Conservation (phyloP, 2,797 vertebrate species). For the Crenichthys baileyi region DNA sequence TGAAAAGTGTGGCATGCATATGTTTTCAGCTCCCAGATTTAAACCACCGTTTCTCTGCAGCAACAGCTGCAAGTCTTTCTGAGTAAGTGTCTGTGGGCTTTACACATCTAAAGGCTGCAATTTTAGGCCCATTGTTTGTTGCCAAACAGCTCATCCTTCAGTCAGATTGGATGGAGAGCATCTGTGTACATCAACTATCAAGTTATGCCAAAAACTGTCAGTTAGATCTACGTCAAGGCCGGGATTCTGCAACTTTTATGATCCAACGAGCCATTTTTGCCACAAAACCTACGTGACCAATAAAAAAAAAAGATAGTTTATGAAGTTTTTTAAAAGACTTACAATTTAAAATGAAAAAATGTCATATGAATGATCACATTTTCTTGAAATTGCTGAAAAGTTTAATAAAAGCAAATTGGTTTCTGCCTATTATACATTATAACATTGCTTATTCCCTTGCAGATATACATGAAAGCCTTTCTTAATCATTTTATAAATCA, state of each 20-base stretch:
- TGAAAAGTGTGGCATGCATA: neutral
- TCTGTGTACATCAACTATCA: neutral
- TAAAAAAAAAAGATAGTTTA: too few relatives aligned
- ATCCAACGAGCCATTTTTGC: too few relatives aligned
- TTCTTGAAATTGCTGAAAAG: too few relatives aligned
- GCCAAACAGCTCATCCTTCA: neutral
- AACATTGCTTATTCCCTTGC: neutral
- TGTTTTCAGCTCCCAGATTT: neutral
- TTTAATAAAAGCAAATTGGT: too few relatives aligned
- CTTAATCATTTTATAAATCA: neutral
- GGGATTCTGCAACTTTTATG: neutral
- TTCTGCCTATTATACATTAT: neutral
- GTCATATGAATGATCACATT: too few relatives aligned
- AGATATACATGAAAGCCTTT: neutral
- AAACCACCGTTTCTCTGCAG: neutral
- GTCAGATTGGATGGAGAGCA: neutral
- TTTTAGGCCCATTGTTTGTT: neutral
- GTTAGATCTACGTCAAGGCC: neutral
- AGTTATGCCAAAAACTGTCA: neutral
- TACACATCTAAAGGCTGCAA: neutral
- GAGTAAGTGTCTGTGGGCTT: neutral
- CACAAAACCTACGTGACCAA: too few relatives aligned
- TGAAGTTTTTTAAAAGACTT: neutral
- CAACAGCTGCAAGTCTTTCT: neutral
- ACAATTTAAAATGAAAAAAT: neutral